These are phyloP conservation scores for Shargacucullia verbasci DNA, from an alignment of 2,888 invertebrate genomes.

Conservation along the genomic window DNA sequence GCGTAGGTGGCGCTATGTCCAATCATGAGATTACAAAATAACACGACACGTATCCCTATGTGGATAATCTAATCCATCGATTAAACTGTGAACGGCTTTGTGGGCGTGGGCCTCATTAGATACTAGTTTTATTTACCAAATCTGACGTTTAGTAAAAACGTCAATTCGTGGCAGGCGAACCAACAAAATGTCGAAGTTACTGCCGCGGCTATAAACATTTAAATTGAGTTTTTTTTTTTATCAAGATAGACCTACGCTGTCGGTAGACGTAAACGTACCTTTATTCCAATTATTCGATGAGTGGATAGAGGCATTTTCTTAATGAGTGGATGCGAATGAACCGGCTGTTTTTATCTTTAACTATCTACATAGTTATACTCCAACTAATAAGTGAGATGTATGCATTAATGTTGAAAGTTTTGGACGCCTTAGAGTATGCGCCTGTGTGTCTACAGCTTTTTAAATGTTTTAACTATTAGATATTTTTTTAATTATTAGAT, in stretches of 20 bases:
- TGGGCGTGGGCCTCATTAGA: conserved; percentile 63
- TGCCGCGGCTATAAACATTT: conserved; percentile 60
- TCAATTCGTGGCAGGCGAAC: conserved; percentile 57
- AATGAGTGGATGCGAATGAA: conserved; percentile 51
- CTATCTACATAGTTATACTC: conserved; percentile 32
- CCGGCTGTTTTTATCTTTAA: conserved; percentile 35
- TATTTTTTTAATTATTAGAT: conserved; percentile 26
- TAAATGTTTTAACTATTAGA: conserved; percentile 17
- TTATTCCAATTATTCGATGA: conserved; percentile 62
- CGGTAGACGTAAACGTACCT: conserved; percentile 53
- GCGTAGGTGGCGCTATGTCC: conserved; percentile 58
- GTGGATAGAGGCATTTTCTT: conserved; percentile 55
- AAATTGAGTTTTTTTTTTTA: conserved; percentile 64
- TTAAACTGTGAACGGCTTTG: conserved; percentile 61
- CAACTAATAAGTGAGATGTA: conserved; percentile 37
- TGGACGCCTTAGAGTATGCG: conserved; percentile 6
- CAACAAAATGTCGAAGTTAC: conserved; percentile 61
- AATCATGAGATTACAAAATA: conserved; percentile 63
- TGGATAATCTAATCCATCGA: conserved; percentile 63
- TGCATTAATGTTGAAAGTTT: conserved; percentile 22
- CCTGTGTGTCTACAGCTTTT: conserved; percentile 2
- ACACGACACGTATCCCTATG: conserved; percentile 52
- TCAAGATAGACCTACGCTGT: conserved; percentile 60
- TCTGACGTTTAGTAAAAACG: conserved; percentile 66
- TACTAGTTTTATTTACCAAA: conserved; percentile 70